Conservation (phyloP, 2,888 invertebrate genomes). For the Noctua janthina region DNA sequence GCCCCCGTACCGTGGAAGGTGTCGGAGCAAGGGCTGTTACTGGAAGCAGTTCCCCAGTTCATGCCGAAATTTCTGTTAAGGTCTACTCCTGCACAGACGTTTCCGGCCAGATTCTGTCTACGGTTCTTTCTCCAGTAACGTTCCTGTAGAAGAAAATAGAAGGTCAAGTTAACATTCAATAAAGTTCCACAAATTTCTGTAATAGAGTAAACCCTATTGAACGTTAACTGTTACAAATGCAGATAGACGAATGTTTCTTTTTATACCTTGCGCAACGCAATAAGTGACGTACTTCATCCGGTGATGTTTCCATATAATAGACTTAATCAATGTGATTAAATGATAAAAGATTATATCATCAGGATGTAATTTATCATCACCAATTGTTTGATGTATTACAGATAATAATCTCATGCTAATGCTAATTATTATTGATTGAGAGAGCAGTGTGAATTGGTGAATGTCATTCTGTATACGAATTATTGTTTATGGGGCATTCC, state of each 20-base stretch:
- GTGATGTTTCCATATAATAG: neutral
- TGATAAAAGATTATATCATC: neutral
- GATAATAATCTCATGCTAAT: neutral
- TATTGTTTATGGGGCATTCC: too few species aligned
- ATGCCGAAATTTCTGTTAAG: conserved; percentile 94
- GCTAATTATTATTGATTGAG: neutral
- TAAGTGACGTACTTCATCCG: neutral
- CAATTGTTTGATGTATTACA: neutral
- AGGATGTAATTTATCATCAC: neutral
- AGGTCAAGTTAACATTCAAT: neutral
- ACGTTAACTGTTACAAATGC: neutral
- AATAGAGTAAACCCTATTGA: neutral
- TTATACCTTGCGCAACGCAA: neutral
- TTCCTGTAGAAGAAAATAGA: conserved; percentile 76
- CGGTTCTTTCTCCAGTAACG: conserved; percentile 93
- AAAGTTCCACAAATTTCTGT: too few species aligned
- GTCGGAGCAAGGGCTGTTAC: conserved; percentile 89
- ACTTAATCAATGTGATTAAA: neutral
- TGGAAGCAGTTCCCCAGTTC: conserved; percentile 91
- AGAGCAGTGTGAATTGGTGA: neutral
- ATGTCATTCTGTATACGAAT: neutral
- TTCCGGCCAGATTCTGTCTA: conserved; percentile 68
- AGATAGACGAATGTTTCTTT: neutral
- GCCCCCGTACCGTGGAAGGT: conserved; percentile 91
- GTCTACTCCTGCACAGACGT: conserved; percentile 92